A percentile compares a stretch with the other conserved stretches of the same genome.
These are phyloP conservation scores for Drosophila fulvimacula DNA, from an alignment of 2,888 invertebrate genomes.

Conservation along the genomic window DNA sequence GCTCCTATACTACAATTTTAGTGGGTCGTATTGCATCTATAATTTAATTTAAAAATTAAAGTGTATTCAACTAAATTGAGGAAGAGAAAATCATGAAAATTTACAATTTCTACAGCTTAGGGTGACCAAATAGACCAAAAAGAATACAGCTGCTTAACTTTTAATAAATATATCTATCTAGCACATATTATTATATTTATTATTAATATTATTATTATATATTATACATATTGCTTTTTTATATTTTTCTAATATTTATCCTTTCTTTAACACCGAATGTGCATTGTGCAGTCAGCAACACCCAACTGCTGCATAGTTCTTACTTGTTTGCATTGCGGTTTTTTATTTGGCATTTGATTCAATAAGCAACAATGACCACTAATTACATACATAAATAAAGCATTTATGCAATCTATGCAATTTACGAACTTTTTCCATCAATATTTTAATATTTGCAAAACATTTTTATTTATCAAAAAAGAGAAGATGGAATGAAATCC, in stretches of 20 bases:
- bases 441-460: conserved; percentile 4
- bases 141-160: not conserved
- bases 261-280: not conserved
- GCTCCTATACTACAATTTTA: not conserved
- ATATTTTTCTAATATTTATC: not conserved
- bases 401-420: conserved; percentile 9
- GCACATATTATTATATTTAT: not conserved
- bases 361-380: conserved; percentile 8
- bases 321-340: not conserved
- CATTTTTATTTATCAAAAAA: conserved; percentile 5
- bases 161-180: not conserved
- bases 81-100: not conserved
- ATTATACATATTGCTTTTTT: not conserved
- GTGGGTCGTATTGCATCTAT: not conserved
- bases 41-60: not conserved
- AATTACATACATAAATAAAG: conserved; percentile 15
- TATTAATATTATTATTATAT: too few relatives aligned
- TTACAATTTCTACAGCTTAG: not conserved
- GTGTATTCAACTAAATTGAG: not conserved
- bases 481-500: conserved; percentile 2
- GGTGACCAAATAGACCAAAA: not conserved
- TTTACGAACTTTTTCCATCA: conserved; percentile 1
- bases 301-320: not conserved
- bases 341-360: conserved; percentile 2
- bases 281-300: not conserved